Conservation (phyloP, 2,888 invertebrate genomes). For the Sphaerophoria rueppellii region DNA sequence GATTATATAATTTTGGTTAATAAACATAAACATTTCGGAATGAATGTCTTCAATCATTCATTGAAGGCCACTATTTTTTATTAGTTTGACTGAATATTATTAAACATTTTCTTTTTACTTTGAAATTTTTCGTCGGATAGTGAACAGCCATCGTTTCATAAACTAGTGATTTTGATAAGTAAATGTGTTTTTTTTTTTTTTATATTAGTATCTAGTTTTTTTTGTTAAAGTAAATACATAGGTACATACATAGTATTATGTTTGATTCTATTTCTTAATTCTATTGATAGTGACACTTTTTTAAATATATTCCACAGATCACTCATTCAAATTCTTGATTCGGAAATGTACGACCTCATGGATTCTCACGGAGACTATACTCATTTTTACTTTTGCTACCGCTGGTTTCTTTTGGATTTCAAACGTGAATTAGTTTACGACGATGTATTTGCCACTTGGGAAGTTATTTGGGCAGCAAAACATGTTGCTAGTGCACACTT, state of each 20-base stretch:
- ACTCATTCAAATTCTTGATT: conserved; percentile 93
- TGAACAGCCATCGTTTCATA: too few species aligned
- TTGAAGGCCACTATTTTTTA: too few species aligned
- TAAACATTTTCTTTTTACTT: neutral
- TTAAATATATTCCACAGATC: conserved; percentile 82
- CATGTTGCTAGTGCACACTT: conserved; percentile 94
- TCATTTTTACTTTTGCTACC: conserved; percentile 98
- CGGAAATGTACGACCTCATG: conserved; percentile 96
- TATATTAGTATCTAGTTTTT: too few species aligned
- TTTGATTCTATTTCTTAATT: conserved; percentile 40
- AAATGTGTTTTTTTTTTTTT: too few species aligned
- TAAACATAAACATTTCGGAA: too few species aligned
- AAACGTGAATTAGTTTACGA: conserved; percentile 96
- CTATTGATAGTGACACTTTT: neutral
- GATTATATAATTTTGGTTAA: too few species aligned
- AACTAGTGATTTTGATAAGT: too few species aligned
- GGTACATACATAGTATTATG: neutral
- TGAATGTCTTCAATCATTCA: too few species aligned
- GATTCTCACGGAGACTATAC: conserved; percentile 97
- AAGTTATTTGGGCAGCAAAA: conserved; percentile 96
- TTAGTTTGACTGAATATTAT: neutral
- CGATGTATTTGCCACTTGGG: conserved; percentile 97
- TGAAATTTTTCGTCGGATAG: too few species aligned
- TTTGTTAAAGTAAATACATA: too few species aligned
- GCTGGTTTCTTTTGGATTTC: conserved; percentile 98